phyloP scores from a whole-genome alignment of 2,113 vertebrate genomes.

The Ammodytes marinus region DNA sequence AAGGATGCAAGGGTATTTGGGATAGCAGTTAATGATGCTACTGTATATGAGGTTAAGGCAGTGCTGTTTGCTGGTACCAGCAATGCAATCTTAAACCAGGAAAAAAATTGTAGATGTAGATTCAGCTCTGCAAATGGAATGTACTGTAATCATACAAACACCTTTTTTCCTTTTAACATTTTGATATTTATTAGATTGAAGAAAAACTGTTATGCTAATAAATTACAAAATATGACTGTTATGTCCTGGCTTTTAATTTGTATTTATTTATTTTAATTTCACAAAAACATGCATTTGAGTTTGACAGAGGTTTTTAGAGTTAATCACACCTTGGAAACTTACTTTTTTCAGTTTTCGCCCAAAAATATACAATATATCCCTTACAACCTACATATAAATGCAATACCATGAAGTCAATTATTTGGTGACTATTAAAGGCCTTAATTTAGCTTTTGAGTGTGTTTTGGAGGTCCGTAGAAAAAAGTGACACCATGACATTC shows the following conservation, averaged over 20 bases:
- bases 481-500: neutral
- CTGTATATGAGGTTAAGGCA: conserved; percentile 43
- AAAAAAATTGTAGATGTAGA: conserved; percentile 59
- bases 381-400: neutral
- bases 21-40: conserved; percentile 37
- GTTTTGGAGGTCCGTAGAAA: neutral
- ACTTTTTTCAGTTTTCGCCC: neutral
- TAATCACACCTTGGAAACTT: neutral
- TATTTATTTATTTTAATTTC: conserved; percentile 12
- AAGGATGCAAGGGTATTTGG: conserved; percentile 58
- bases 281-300: neutral
- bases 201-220: conserved; percentile 79
- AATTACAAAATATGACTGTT: conserved; percentile 77
- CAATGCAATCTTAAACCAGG: conserved; percentile 67
- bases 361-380: neutral
- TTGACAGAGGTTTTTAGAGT: neutral
- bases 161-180: conserved; percentile 62
- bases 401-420: neutral
- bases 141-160: conserved; percentile 78
- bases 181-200: conserved; percentile 80
- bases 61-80: conserved; percentile 53
- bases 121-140: conserved; percentile 78
- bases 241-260: conserved; percentile 2
- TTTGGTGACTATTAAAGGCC: neutral
- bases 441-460: neutral